Evolutionary conservation across 2,797 vertebrate species (phyloP), one percentile per base, ranked within the genome.

Genomic region (Eidolon dupreanum): DNA sequence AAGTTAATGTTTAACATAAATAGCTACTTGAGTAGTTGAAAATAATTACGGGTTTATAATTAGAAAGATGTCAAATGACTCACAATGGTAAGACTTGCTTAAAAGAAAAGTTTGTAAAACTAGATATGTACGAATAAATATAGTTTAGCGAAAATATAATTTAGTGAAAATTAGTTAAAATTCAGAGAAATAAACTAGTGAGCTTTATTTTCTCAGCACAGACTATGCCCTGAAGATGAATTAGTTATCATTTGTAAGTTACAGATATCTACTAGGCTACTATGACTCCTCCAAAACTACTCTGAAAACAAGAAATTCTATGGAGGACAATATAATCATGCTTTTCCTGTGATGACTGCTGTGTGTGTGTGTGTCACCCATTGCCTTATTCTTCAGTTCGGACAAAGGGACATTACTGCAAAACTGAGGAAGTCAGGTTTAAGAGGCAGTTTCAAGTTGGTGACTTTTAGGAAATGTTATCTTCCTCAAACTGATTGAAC

Each of bases 51-150:
- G 22, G 33, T 81, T 96, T 95, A 81, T 31, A 13, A 70, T 87
- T 87, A 96, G 38, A 88, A 95, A 78, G 38, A 90, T 38, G 17
- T 94, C 66, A 90, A 94, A 73, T 93, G 82, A 86, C 38, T 85
- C 84, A 90, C 92, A 96, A 96, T 51, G 73, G 41, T 93, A 79
- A 86, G 82, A 38, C 12, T 51, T 53, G 49, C 57, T 38, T 31
- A 38, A 75, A 61, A 81, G 53, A 78, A 71, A 90, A 84, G 26
- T 19, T 61, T 82, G 33, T 88, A 93, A 92, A 93, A 53, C 31
- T 51, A 94, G 33, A 71, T 75, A 74, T 83, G 63, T 19, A 68
- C 38, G 15, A 89, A 65, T 94, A 97, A 77, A 82, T 66, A 46
- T 11, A 73, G 11, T 88, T 86, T 93, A 94, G 92, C 71, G 61